Percentiles rank a stretch among this genome's conserved stretches.
Conservation (phyloP, 2,888 invertebrate species). For the Drosophila picticornis region DNA sequence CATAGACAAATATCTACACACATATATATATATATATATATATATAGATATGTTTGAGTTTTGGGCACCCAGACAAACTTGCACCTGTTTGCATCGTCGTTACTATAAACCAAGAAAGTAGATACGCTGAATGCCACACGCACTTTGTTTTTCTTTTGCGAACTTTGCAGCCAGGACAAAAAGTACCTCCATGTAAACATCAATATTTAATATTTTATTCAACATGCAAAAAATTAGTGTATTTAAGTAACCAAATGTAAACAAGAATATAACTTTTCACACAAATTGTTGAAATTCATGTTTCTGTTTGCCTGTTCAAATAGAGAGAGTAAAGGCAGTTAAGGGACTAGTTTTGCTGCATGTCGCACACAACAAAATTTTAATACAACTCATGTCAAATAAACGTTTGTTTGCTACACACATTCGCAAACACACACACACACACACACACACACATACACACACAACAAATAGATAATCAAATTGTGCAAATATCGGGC, state of each 20-base stretch:
- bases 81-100: constrained; percentile 70
- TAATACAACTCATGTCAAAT: constrained; percentile 57
- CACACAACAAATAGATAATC: constrained; percentile 69
- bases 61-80: constrained; percentile 43
- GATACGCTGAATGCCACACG: constrained; percentile 27
- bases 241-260: constrained; percentile 55
- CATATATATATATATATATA: not conserved
- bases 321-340: constrained; percentile 16
- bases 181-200: not conserved
- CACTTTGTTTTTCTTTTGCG: constrained; percentile 42
- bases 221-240: constrained; percentile 28
- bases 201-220: not conserved
- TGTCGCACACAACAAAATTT: constrained; percentile 35
- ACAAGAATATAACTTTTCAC: constrained; percentile 65
- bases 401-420: constrained; percentile 52
- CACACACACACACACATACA: constrained; percentile 24
- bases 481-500: constrained; percentile 67
- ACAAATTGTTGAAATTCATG: constrained; percentile 54
- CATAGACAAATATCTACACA: too few species aligned
- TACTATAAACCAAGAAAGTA: constrained; percentile 26
- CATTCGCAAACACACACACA: not conserved
- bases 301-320: constrained; percentile 29
- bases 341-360: constrained; percentile 22
- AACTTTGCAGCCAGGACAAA: constrained; percentile 15
- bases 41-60: constrained; percentile 1